phyloP scores from a whole-genome alignment of 2,113 vertebrate genomes.

The Oncorhynchus gorbuscha region DNA sequence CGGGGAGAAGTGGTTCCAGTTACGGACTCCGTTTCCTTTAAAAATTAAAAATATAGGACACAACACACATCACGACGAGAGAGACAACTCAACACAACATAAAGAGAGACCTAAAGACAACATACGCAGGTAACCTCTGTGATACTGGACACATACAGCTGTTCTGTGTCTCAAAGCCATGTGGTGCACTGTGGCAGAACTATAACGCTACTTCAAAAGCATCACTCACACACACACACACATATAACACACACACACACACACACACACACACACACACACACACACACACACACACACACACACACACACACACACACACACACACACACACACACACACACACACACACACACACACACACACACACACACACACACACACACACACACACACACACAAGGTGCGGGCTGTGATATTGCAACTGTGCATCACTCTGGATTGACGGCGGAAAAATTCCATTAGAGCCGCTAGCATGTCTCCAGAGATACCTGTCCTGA shows the following conservation, averaged over 20 bases:
- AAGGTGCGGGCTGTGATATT: conserved; percentile 58
- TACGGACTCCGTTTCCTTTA: too few relatives aligned
- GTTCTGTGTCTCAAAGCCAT: conserved; percentile 19
- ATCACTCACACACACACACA: neutral
- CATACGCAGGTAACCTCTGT: neutral
- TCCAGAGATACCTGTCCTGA: conserved; percentile 30
- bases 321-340: neutral
- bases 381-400: conserved; percentile 23
- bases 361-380: neutral
- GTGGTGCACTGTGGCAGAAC: conserved; percentile 8
- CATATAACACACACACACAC: neutral
- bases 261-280: neutral
- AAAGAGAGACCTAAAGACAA: too few relatives aligned
- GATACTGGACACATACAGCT: too few relatives aligned
- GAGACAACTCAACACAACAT: too few relatives aligned
- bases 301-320: too few relatives aligned
- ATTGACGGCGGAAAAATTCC: conserved; percentile 65
- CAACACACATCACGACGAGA: too few relatives aligned
- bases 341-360: neutral
- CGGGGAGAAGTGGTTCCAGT: too few relatives aligned
- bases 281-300: neutral
- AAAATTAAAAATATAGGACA: too few relatives aligned
- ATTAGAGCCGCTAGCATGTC: conserved; percentile 60
- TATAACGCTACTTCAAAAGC: neutral
- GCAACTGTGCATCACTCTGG: conserved; percentile 65